Percentiles rank a stretch among this genome's conserved stretches.
phyloP scores from a whole-genome alignment of 2,888 invertebrate genomes.

The Hirtodrosophila cameraria region DNA sequence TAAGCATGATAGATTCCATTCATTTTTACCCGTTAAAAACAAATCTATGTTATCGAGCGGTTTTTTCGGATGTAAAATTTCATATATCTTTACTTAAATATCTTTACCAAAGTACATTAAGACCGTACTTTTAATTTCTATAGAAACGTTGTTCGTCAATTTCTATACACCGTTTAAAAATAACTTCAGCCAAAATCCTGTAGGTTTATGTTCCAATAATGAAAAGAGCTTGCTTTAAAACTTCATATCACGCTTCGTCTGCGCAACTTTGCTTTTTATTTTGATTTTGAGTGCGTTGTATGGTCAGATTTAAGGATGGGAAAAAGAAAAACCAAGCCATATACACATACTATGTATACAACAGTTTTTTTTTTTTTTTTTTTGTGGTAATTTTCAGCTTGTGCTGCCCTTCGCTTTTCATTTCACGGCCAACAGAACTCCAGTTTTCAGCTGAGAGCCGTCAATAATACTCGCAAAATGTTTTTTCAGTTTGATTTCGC shows the following conservation, averaged over 20 bases:
- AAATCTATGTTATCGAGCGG: no score
- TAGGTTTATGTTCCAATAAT: conserved; percentile 27
- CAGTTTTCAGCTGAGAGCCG: conserved; percentile 36
- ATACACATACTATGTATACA: no score
- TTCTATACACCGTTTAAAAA: background rate
- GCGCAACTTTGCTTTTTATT: conserved; percentile 35
- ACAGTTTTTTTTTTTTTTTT: conserved; percentile 21
- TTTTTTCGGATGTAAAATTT: no score
- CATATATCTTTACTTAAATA: no score
- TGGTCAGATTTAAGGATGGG: no score
- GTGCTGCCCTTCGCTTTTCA: conserved; percentile 65
- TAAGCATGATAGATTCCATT: no score
- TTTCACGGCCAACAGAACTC: conserved; percentile 67
- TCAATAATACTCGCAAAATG: conserved; percentile 60
- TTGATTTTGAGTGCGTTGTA: conserved; percentile 14
- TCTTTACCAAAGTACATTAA: no score
- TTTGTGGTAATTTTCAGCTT: conserved; percentile 64
- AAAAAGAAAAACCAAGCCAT: no score
- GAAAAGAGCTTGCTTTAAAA: conserved; percentile 31
- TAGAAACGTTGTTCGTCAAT: no score
- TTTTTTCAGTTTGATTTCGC: conserved; percentile 62
- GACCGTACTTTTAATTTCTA: no score
- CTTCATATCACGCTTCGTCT: conserved; percentile 46
- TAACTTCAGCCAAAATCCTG: background rate
- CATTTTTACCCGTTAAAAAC: no score